Conservation (phyloP, 2,888 invertebrate species). For the Stomorhina lunata region DNA sequence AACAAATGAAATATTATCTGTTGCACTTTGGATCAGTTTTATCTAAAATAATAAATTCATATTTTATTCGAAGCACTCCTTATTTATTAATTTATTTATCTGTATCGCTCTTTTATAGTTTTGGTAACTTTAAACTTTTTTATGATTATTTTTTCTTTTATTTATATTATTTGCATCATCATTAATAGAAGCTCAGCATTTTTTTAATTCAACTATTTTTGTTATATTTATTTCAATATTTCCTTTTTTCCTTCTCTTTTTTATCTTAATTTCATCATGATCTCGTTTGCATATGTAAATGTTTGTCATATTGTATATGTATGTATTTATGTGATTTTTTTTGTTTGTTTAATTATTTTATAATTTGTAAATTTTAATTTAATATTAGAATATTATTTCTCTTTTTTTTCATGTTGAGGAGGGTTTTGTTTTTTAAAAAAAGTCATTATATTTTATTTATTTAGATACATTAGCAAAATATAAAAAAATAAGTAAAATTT, state of each 20-base stretch:
- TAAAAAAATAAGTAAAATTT: not conserved
- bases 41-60: too few species aligned
- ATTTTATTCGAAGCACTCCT: too few species aligned
- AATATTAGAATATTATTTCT: conserved; percentile 6
- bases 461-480: conserved; percentile 53
- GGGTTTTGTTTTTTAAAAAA: conserved; percentile 1
- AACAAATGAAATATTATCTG: too few species aligned
- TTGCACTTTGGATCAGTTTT: too few species aligned
- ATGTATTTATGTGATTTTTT: conserved; percentile 20
- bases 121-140: conserved; percentile 43
- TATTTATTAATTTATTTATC: not conserved
- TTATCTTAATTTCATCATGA: not conserved
- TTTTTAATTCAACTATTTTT: conserved; percentile 66
- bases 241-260: conserved; percentile 5
- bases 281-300: conserved; percentile 6
- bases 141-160: not conserved
- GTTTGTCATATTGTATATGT: conserved; percentile 38
- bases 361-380: conserved; percentile 21
- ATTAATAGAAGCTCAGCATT: conserved; percentile 69
- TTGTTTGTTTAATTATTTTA: not conserved
- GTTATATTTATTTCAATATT: conserved; percentile 21
- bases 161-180: conserved; percentile 56
- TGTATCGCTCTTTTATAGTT: conserved; percentile 19
- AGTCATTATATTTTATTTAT: not conserved
- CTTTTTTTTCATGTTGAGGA: not conserved